These are phyloP conservation scores for Enteromius viviparus DNA, from an alignment of 2,797 vertebrate species.

Conservation along the genomic window DNA sequence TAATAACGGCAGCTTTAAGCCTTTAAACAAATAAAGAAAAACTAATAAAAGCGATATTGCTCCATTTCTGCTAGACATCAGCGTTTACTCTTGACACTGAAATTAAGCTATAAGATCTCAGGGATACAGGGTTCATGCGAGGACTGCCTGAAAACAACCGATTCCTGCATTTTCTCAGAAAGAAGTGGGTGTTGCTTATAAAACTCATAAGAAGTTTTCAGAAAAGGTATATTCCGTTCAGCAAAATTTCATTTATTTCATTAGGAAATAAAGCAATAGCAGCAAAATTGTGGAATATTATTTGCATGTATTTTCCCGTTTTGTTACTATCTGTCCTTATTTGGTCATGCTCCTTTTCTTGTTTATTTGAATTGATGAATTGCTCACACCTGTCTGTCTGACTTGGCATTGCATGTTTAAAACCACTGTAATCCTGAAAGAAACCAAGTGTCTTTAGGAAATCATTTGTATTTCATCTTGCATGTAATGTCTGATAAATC, in stretches of 20 bases:
- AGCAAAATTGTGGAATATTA: not conserved
- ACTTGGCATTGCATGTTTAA: no score
- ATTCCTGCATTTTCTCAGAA: not conserved
- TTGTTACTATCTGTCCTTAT: no score
- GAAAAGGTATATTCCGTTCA: not conserved
- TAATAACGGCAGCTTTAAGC: not conserved
- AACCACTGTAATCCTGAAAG: no score
- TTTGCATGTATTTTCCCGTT: no score
- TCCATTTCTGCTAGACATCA: not conserved
- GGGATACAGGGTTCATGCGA: not conserved
- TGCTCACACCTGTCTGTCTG: no score
- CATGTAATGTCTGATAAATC: no score
- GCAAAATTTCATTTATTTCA: not conserved
- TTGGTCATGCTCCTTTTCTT: no score
- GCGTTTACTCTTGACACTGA: not conserved
- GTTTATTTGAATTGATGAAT: no score
- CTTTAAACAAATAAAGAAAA: not conserved
- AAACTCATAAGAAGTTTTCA: not conserved
- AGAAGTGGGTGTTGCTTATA: not conserved
- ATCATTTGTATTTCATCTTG: no score
- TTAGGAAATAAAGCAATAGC: not conserved
- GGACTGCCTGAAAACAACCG: not conserved
- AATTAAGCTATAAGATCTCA: not conserved
- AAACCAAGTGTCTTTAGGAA: no score
- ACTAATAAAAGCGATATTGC: slow-evolving; percentile 2